Evolutionary conservation across 1,140 invertebrate species (phyloP).

Genomic region (Paraescarpia echinospica): DNA sequence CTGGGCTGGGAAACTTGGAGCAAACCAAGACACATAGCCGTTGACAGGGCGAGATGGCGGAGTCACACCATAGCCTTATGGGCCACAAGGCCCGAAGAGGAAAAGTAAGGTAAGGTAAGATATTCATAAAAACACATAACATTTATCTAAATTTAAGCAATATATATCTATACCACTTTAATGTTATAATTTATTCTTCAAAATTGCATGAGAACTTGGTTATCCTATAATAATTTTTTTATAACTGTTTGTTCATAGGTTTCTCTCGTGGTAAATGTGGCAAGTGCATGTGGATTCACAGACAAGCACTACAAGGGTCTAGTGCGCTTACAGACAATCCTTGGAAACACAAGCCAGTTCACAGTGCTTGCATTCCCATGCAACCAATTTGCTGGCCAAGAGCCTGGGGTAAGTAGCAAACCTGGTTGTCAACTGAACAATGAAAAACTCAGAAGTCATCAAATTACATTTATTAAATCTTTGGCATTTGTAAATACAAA

Average conservation of each 20-base stretch:
- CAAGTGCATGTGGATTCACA: conserved; percentile 82
- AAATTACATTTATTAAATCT: background rate
- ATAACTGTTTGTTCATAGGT: conserved; percentile 57
- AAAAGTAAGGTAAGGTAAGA: too few relatives aligned
- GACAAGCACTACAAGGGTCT: conserved; percentile 76
- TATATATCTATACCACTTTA: too few relatives aligned
- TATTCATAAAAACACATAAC: too few relatives aligned
- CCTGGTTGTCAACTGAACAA: background rate
- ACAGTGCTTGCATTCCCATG: conserved; percentile 80
- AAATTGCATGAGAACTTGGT: too few relatives aligned
- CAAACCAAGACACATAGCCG: too few relatives aligned
- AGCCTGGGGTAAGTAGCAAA: conserved; percentile 46
- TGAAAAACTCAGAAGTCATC: background rate
- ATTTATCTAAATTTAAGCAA: too few relatives aligned
- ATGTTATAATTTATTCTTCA: too few relatives aligned
- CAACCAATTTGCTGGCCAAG: conserved; percentile 84
- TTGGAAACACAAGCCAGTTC: conserved; percentile 67
- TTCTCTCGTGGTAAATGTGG: conserved; percentile 81
- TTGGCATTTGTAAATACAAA: background rate
- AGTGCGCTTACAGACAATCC: conserved; percentile 70
- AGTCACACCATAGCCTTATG: too few relatives aligned
- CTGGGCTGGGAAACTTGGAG: too few relatives aligned
- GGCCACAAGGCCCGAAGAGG: too few relatives aligned
- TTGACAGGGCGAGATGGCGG: too few relatives aligned
- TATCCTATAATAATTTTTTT: too few relatives aligned